Conservation (phyloP, 1,140 invertebrate species). For the Papilio xuthus region DNA sequence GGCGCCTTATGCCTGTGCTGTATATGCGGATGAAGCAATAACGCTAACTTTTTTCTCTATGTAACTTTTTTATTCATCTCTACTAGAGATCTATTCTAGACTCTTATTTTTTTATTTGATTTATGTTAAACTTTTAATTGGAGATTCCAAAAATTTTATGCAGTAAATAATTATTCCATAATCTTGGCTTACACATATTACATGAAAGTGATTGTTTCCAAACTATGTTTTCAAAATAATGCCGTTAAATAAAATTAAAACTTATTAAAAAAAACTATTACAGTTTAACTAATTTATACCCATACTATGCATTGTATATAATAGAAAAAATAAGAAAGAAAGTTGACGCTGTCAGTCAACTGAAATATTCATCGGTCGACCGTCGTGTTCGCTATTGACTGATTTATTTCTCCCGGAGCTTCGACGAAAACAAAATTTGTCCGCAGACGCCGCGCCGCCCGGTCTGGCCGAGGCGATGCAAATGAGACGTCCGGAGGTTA, state of each 20-base stretch:
- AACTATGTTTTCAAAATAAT: too few relatives aligned
- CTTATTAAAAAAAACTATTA: neutral
- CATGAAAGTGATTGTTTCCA: too few relatives aligned
- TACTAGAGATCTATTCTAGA: too few relatives aligned
- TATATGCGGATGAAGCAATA: neutral
- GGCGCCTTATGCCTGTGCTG: neutral
- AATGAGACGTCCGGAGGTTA: slow-evolving; percentile 46
- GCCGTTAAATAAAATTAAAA: neutral
- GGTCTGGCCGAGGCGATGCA: slow-evolving; percentile 55
- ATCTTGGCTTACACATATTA: too few relatives aligned
- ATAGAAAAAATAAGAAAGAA: neutral
- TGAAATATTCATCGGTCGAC: slow-evolving; percentile 31
- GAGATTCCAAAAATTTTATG: too few relatives aligned
- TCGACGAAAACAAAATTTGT: slow-evolving; percentile 36
- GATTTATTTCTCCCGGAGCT: slow-evolving; percentile 30
- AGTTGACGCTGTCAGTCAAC: slow-evolving; percentile 24
- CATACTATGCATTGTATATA: neutral
- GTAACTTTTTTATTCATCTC: neutral
- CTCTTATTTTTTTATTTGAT: too few relatives aligned
- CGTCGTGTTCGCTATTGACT: slow-evolving; percentile 29
- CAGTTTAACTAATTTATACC: neutral
- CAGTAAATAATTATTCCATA: too few relatives aligned
- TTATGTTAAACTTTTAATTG: too few relatives aligned
- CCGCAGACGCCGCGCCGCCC: slow-evolving; percentile 33
- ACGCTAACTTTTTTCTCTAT: neutral